These are phyloP conservation scores for Mustela lutreola DNA, from an alignment of 2,113 vertebrate species.

Conservation along the genomic window DNA sequence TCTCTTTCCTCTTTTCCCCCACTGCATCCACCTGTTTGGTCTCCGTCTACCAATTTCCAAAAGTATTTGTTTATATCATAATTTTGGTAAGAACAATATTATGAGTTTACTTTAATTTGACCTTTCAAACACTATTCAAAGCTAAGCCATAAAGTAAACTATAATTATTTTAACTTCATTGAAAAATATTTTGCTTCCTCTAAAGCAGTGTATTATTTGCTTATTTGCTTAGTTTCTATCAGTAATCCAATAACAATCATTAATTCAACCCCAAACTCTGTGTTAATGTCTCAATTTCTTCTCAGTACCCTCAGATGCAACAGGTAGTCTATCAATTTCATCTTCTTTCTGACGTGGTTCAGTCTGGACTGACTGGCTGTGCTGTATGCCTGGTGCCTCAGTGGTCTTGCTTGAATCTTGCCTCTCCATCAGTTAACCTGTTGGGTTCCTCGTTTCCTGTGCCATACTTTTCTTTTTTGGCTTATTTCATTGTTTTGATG, in stretches of 20 bases:
- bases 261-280: not conserved
- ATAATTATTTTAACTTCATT: not conserved
- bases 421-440: not conserved
- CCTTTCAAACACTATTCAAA: not conserved
- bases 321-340: not conserved
- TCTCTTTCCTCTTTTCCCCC: not conserved
- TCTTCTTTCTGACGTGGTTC: not conserved
- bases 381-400: not conserved
- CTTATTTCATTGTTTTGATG: not conserved
- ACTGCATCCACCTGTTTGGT: not conserved
- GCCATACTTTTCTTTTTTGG: not conserved
- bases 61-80: conserved; percentile 8
- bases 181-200: not conserved
- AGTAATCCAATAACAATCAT: not conserved
- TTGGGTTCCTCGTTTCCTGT: not conserved
- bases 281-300: not conserved
- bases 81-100: not conserved
- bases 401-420: not conserved
- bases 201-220: not conserved
- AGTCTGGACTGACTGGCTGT: not conserved
- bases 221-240: not conserved
- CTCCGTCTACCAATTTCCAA: not conserved
- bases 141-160: not conserved
- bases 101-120: not conserved
- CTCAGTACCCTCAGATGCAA: not conserved